Evolutionary conservation across 2,113 vertebrate species (phyloP).

Genomic region (Pleuronectes platessa): DNA sequence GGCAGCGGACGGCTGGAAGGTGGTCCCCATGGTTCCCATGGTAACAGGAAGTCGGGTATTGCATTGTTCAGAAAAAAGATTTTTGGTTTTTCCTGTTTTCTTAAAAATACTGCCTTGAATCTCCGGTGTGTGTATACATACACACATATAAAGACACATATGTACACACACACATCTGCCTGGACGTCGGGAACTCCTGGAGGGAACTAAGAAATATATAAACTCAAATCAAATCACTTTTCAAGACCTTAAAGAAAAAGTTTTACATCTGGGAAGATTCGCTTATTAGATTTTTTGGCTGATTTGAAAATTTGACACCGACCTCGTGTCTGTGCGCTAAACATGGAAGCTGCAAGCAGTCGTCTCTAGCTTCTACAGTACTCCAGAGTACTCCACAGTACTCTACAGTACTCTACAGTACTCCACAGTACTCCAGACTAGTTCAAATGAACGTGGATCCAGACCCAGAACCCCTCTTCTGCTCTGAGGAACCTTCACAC

Average conservation of each 20-base stretch:
- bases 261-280: not conserved
- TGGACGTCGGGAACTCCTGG: conserved; percentile 85
- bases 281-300: too few species aligned
- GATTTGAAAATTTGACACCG: too few species aligned
- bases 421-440: too few species aligned
- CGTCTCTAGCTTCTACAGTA: too few species aligned
- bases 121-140: conserved; percentile 64
- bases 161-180: conserved; percentile 32
- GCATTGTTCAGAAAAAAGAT: conserved; percentile 36
- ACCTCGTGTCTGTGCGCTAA: too few species aligned
- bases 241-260: not conserved
- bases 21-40: conserved; percentile 75
- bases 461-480: too few species aligned
- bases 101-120: conserved; percentile 89
- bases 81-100: conserved; percentile 40
- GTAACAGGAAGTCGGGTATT: conserved; percentile 55
- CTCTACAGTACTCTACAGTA: too few species aligned
- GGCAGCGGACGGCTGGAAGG: conserved; percentile 42
- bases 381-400: too few species aligned
- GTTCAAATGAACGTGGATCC: too few species aligned
- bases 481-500: too few species aligned
- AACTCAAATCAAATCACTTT: conserved; percentile 68
- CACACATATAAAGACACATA: not conserved
- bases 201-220: not conserved
- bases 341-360: too few species aligned